Evolutionary conservation across 2,888 invertebrate genomes (phyloP).

Genomic region (Dasysyrphus tricinctus): DNA sequence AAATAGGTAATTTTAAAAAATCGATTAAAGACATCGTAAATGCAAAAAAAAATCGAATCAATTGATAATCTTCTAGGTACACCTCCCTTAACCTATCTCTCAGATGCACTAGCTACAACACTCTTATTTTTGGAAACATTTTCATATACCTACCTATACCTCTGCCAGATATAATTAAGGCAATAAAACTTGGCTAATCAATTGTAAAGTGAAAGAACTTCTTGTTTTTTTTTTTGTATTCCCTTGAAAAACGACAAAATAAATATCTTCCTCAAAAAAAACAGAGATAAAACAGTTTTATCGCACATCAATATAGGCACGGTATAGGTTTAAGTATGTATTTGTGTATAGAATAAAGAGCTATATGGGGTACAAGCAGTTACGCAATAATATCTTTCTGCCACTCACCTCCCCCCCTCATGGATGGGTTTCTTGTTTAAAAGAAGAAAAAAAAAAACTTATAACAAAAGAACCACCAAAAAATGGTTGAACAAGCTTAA

Average conservation of each 20-base stretch:
- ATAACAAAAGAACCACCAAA: constrained; percentile 63
- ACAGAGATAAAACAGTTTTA: constrained; percentile 64
- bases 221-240: neutral
- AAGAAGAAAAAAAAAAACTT: constrained; percentile 23
- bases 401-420: neutral
- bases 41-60: neutral
- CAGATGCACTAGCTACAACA: neutral
- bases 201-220: constrained; percentile 43
- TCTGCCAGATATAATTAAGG: constrained; percentile 51
- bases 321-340: neutral
- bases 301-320: constrained; percentile 60
- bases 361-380: constrained; percentile 57
- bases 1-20: too few relatives aligned
- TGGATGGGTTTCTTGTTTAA: constrained; percentile 15
- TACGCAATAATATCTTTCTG: constrained; percentile 69
- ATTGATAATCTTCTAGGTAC: neutral
- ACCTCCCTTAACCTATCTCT: neutral
- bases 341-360: neutral
- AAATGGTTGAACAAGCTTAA: constrained; percentile 41
- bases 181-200: constrained; percentile 70
- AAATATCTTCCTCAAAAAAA: constrained; percentile 52
- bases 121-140: constrained; percentile 23
- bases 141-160: constrained; percentile 2
- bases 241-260: constrained; percentile 47
- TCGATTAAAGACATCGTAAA: too few relatives aligned